Base-by-base conservation (phyloP, 2,888 invertebrate genomes). In the Crocallis elinguaria region DNA sequence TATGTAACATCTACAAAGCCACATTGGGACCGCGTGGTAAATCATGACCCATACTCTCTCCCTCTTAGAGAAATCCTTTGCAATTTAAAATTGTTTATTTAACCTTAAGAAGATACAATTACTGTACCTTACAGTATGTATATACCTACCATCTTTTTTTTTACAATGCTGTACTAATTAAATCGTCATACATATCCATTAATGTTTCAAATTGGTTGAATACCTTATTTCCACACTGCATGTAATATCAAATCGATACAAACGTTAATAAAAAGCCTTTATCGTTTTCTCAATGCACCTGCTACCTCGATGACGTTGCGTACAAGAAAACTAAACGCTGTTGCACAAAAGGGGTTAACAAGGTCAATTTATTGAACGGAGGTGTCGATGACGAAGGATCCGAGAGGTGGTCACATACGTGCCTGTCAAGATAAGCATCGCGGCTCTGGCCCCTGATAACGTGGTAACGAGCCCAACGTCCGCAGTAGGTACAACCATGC, bases 371-470 rank as follows among this genome's bases (percentile, higher is more conserved):
- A 80, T 79, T 77, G 81, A 79, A 71, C 71, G 70, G 77, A 82
- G 78, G 84, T 82, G 86, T 82, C 80, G 79, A 83, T 82, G 84
- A 76, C 79, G 83, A 79, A 77, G 80, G 74, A 69, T 62, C 51
- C 62, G 67, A 75, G 80, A 82, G 80, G 73, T 79, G 82, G 81
- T 83, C 86, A 83, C 81, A 79, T 79, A 73, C 78, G 78, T 71
- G 78, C 74, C 80, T 78, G 84, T 87, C 86, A 75, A 82, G 88
- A 88, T 88, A 82, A 78, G 57, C 71, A 88, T 88, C 88, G 68
- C 75, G 60, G 69, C 66, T 63, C 66, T 70, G 68, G 62, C 71
- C 69, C 52, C 77, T 76, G 84, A 86, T 87, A 85, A 83, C 79
- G 75, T 74, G 78, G 81, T 79, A 87, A 85, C 84, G 82, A 85